A percentile compares a stretch with the other conserved stretches of the same genome.
These are phyloP conservation scores for Oceanodroma leucorhoa DNA, from an alignment of 2,797 vertebrate genomes.

Conservation along the genomic window DNA sequence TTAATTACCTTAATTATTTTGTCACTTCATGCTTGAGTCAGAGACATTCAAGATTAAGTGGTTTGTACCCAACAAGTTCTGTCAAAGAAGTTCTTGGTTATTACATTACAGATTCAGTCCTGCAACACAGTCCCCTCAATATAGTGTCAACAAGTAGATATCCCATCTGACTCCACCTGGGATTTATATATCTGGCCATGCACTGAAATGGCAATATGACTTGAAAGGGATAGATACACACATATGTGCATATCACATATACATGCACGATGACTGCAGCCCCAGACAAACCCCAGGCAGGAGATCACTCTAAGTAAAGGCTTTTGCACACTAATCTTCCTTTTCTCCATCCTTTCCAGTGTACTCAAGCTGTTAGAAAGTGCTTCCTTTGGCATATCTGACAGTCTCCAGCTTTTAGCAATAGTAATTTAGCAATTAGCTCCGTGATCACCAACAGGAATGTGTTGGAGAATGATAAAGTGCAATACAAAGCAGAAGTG, in stretches of 20 bases:
- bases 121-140: background rate
- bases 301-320: background rate
- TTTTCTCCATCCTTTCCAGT: background rate
- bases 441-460: background rate
- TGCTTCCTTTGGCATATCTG: background rate
- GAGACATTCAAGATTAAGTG: background rate
- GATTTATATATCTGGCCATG: background rate
- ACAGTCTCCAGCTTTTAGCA: background rate
- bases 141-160: background rate
- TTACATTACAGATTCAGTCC: background rate
- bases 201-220: background rate
- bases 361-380: background rate
- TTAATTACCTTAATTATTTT: background rate
- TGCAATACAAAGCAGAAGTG: background rate
- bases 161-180: background rate
- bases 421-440: background rate
- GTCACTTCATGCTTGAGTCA: background rate
- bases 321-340: background rate
- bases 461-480: background rate
- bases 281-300: background rate
- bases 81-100: background rate
- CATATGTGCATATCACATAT: rapidly evolving
- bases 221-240: background rate
- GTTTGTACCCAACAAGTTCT: background rate
- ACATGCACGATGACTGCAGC: background rate